Evolutionary conservation across 2,797 vertebrate genomes (phyloP), one percentile per base, ranked within the genome.

Genomic region (Siniperca undulata): DNA sequence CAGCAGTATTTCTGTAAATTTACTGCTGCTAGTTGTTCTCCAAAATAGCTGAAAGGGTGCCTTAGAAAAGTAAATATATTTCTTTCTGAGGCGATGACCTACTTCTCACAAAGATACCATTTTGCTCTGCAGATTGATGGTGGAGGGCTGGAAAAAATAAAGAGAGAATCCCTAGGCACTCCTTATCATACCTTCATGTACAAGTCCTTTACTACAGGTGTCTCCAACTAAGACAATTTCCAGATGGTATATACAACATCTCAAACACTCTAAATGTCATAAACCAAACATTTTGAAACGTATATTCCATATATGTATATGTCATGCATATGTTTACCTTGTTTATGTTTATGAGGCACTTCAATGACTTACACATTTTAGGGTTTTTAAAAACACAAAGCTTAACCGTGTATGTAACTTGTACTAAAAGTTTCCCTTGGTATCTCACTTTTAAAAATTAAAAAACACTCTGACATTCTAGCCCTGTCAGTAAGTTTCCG

Each of bases 261-360:
- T 70, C 22, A 69, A 58, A 78, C 55, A 34, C 6, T 73, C 19
- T 65, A 48, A 70, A 82, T 82, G 7, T 8, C 27, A 72, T 61
- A 20, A 27, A 61, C 53, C 24, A 52, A 48, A 38, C 30, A 72
- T 74, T 70, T 80, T 36, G 0, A 58, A 70, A 76, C 30, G 0
- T 48, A 55, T 59, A 58, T 70, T 72, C 1, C 46, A 30, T 77
- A 11, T 71, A 52, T n/a, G 30, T 53, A 13, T 22, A 67, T 27
- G 53, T 67, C 62, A 72, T 80, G n/a, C 42, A 50, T 66, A 76
- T 1, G 6, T 68, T 69, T 58, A 16, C 3, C 9, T 58, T 56
- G 80, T 64, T 27, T 59, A 20, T 72, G 7, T 79, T 83, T 27
- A 83, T 65, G 64, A 88, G 83, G 73, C 78, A 90, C 84, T 90